Base-by-base conservation (phyloP, 2,888 invertebrate genomes). In the Pandemis heparana region DNA sequence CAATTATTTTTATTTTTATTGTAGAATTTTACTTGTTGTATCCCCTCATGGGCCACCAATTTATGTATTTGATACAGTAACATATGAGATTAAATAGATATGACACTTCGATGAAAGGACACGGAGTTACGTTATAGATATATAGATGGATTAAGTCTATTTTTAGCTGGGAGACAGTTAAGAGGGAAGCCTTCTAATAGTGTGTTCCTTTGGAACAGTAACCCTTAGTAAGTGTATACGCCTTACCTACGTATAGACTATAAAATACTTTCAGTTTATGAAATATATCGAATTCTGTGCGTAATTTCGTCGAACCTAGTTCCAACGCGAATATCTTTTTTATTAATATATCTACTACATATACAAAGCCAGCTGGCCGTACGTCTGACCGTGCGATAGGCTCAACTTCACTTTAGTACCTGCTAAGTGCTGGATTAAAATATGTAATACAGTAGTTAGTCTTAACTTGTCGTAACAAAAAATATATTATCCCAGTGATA, bases 291-390 rank as follows among this genome's bases (percentile, higher is more conserved):
- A 68, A 74, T 51, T 70, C 74, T 74, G 74, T 74, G 74, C 74
- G 74, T 12, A 64, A 53, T 65, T 60, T 32, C 60, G 59, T 65
- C 18, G 74, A 74, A 74, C 70, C 70, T 70, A 70, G 70, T 70
- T 74, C 65, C 43, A 53, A 74, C 65, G 39, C 59, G 48, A 43
- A 62, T 67, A 62, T 67, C 38, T 43, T 12, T 43, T 9, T 43
- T 43, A 69, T 69, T 41, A 43, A 39, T 51, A 5, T 71, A 63
- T 48, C 16, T 64, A 41, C 68, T 73, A 73, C 73, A 53, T 46
- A 62, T 67, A 48, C 8, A 68, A 77, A 79, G 79, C 74, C 67
- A 74, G 56, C 69, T 75, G 12, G 16, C 66, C 41, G 39, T 63
- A 62, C 9, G 41, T 59, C 67, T n/a, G 14, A 9, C 51, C 16